Base-by-base conservation (phyloP, 2,888 invertebrate species). In the Dorcus parallelipipedus region DNA sequence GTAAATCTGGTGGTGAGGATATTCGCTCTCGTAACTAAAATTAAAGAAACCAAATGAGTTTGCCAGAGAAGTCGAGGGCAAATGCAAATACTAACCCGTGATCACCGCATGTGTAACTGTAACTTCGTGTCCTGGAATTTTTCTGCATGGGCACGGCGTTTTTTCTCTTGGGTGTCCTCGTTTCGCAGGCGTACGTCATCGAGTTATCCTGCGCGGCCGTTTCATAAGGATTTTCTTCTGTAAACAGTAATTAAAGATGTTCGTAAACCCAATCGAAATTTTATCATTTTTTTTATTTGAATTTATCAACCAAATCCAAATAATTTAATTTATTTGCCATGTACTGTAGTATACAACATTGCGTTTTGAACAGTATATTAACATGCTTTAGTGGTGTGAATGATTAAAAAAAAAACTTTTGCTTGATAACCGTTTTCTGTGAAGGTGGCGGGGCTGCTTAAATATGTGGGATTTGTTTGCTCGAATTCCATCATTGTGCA, bases 111-210 rank as follows among this genome's bases (percentile, higher is more conserved):
- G 66, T 66, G 52, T 67, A 68, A 38, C 67, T 67, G 52, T 69
- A 65, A 47, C 69, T 68, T 50, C 72, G 66, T 42, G 60, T 65
- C 14, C 64, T 65, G 20, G 64, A 65, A 52, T 55, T 62, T 76
- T 58, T 66, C 9, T 72, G 69, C 9, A 73, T 72, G 61, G 78
- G 75, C 7, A 76, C 56, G 1, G 74, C 72, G 60, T 73, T 70
- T 64, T 70, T 69, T 26, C 73, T 68, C 49, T 71, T 68, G 59
- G 71, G 65, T 38, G 71, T 69, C 23, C 73, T 67, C 40, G 71
- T 67, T 40, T 72, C 74, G 59, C 75, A 75, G 33, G 75, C 68
- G 58, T 74, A 71, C 3, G 76, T 61, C 55, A 76, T 70, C 3
- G 76, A 69, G 7, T 65, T 65, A 17, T 62, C 66, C 26, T 52